Evolutionary conservation across 2,797 vertebrate species (phyloP), one percentile per base, ranked within the genome.

Genomic region (Rhadinocentrus ornatus): DNA sequence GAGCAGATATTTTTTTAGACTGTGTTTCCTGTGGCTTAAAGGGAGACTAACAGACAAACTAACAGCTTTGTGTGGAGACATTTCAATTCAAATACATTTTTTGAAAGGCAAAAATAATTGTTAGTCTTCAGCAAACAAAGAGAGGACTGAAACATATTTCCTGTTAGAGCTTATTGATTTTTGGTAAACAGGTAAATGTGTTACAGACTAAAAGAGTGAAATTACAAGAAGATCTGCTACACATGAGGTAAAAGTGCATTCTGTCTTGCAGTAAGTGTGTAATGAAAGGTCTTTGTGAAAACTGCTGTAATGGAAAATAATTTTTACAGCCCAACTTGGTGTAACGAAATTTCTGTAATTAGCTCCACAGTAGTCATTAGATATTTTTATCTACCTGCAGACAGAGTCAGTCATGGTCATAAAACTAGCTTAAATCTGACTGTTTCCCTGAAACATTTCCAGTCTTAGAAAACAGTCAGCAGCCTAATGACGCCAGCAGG

Each of bases 401-500:
- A 3, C 3, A 31, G 44, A 13, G 48, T 66, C 34, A 66, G 3
- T 27, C 16, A 18, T 55, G 46, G 32, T 52, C 29, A 70, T 41
- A 56, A 76, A 75, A 29, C 20, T 6, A 55, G 34, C 50, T 37
- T 26, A 22, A 80, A 48, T 78, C 16, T 31, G 46, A 78, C 61
- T 69, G 26, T 24, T 54, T 11, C 44, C 46, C 35, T 74, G 55
- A 24, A 66, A 70, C 73, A 52, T 32, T 46, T 57, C 10, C 26
- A 5, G 34, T 41, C 32, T 70, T 61, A 63, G 48, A 60, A 29
- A 60, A 52, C 27, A 69, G 67, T 13, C 55, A 69, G 75, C 53
- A 66, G 58, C n/a, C 69, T 1, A 34, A 67, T 83, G 79, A 87
- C 64, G 61, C 62, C 73, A 84, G 62, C 56, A 59, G 65, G 62